These are phyloP conservation scores for Passer domesticus DNA, from an alignment of 2,113 vertebrate genomes.

Conservation along the genomic window DNA sequence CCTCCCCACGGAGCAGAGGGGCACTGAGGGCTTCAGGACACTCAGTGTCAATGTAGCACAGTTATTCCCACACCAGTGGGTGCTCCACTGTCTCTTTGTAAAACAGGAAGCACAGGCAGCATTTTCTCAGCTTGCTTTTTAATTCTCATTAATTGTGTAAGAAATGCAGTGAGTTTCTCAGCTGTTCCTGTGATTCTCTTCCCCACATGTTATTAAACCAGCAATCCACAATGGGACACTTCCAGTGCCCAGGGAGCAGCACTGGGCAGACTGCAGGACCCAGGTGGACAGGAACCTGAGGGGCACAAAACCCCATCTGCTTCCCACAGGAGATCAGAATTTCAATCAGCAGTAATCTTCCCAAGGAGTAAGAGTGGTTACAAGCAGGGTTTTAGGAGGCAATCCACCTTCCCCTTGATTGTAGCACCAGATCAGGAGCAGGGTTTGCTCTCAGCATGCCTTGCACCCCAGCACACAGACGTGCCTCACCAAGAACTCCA, in stretches of 20 bases:
- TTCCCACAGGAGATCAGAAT: not conserved
- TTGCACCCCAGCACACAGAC: constrained; percentile 56
- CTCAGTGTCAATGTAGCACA: fast-evolving
- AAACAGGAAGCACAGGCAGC: not conserved
- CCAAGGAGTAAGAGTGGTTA: not conserved
- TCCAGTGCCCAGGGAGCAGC: not conserved
- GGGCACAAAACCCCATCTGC: not conserved
- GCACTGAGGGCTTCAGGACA: no score
- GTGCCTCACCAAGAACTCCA: constrained; percentile 46
- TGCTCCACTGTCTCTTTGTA: not conserved
- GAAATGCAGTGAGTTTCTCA: not conserved
- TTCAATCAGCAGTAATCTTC: not conserved
- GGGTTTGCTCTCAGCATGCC: not conserved
- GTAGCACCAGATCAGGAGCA: not conserved
- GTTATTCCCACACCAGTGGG: not conserved
- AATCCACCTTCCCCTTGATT: not conserved
- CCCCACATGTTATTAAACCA: fast-evolving
- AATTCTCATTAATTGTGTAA: not conserved
- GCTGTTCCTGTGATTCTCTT: not conserved
- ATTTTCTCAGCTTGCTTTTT: not conserved
- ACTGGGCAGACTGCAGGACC: not conserved
- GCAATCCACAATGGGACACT: not conserved
- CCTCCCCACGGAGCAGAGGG: fast-evolving
- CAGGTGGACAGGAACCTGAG: not conserved
- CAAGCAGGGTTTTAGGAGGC: not conserved